Evolutionary conservation across 2,797 vertebrate species (phyloP).

Genomic region (Novumbra hubbsi): DNA sequence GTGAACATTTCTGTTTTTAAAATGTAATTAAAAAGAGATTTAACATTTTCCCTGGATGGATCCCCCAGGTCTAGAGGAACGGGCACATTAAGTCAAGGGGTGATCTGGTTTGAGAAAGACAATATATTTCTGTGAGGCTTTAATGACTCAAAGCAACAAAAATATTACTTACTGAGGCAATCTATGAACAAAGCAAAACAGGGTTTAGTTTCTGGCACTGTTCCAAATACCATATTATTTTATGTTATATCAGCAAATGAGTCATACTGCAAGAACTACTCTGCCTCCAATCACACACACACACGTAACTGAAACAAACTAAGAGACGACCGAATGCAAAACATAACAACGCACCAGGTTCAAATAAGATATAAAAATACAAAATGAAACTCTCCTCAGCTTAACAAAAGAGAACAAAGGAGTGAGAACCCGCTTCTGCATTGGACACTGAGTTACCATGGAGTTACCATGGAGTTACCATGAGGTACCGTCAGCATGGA

Average conservation of each 20-base stretch:
- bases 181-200: no score
- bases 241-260: constrained; percentile 58
- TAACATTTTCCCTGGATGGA: not conserved
- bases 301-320: not conserved
- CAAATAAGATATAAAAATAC: constrained; percentile 21
- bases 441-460: no score
- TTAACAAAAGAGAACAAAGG: not conserved
- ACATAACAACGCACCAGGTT: constrained; percentile 18
- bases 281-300: constrained; percentile 40
- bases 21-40: not conserved
- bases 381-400: constrained; percentile 10
- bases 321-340: constrained; percentile 3
- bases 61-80: not conserved
- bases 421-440: not conserved
- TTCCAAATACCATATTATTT: no score
- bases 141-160: constrained; percentile 8
- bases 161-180: no score
- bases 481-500: no score
- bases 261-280: constrained; percentile 51
- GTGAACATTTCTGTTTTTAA: constrained; percentile 2
- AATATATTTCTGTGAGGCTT: constrained; percentile 6
- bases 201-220: no score
- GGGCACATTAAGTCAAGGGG: not conserved
- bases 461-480: no score
- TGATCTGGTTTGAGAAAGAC: constrained; percentile 1